Base-by-base conservation (phyloP, 2,797 vertebrate species). In the Pitangus sulphuratus region DNA sequence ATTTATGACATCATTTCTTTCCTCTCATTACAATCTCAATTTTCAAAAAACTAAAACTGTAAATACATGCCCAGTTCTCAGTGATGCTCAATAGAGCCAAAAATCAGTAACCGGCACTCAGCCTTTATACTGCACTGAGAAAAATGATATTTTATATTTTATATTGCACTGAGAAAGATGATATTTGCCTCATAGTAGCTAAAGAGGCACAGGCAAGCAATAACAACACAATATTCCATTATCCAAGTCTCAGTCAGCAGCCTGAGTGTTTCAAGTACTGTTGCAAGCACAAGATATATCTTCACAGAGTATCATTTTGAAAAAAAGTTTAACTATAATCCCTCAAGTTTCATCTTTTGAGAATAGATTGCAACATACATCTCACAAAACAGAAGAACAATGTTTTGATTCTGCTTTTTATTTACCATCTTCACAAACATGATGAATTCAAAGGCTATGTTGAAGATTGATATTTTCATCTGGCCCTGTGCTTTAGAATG, bases 291-390 rank as follows among this genome's bases (percentile, higher is more conserved):
- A 80, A 66, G 64, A 66, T 8, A 37, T 4, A 3, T 64, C 37
- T 91, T 44, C 60, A 19, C 18, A 48, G 37, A 66, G 10, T 13
- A 85, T 39, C 6, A 2, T 37, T 6, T 20, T 44, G 42, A 81
- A 84, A 88, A 83, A 1, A 7, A 45, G 9, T 5, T 66, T n/a
- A 48, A 47, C 57, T 30, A 10, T 21, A 81, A 84, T 33, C 18
- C 42, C 42, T 62, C 0, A 2, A 54, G 22, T 30, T 42, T n/a
- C 0, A 0, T 18, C 17, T 45, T 68, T 42, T 15, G 12, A 35
- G 42, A 79, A 18, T 6, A 60, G 8, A n/a, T 20, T 72, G 42
- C 1, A 6, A 70, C 56, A 81, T 8, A 35, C 8, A 26, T n/a
- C n/a, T 47, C 50, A 8, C 22, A 39, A 89, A 68, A 45, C 8